Base-by-base conservation (phyloP, 2,113 vertebrate genomes). In the Echinops telfairi region DNA sequence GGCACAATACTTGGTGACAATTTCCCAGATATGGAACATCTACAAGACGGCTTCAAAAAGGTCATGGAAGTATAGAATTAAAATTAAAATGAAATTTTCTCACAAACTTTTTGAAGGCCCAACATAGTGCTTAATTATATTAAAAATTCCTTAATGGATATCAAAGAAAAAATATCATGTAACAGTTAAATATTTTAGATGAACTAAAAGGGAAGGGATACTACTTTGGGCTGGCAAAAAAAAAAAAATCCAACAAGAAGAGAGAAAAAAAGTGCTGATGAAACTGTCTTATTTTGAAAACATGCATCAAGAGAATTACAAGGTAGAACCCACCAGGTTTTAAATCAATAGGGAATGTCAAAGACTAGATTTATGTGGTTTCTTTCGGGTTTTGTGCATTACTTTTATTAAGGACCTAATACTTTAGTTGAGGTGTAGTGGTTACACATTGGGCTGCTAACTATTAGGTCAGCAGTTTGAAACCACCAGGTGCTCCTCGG, bases 141-240 rank as follows among this genome's bases (percentile, higher is more conserved):
- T 85, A n/a, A 12, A 58, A 89, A 91, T 89, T 64, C 23, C 76
- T 88, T 83, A 86, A 71, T 17, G 76, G 88, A 58, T 71, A 29
- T 66, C 78, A 92, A 83, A 71, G n/a, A 86, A 93, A 7, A 29
- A 93, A 85, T 95, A 80, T 53, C 77, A 73, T 33, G 84, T 81
- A 77, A 78, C 86, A 83, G 77, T 71, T 94, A 87, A 5, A 66
- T 4, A n/a, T 82, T 89, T 12, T 14, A 58, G 31, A 75, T 47
- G 23, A 86, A 80, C 0, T 81, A 20, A 25, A 91, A 62, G 62
- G 4, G 53, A 89, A 70, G 5, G 79, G 43, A 33, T 86, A 29
- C 31, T 19, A 90, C 53, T 66, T 40, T 43, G 7, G 22, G 77
- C 80, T 38, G 70, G 10, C 16, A 70, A 90, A 70, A 58, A 62